Evolutionary conservation across 2,888 invertebrate genomes (phyloP).

Genomic region (Ophion costatus): DNA sequence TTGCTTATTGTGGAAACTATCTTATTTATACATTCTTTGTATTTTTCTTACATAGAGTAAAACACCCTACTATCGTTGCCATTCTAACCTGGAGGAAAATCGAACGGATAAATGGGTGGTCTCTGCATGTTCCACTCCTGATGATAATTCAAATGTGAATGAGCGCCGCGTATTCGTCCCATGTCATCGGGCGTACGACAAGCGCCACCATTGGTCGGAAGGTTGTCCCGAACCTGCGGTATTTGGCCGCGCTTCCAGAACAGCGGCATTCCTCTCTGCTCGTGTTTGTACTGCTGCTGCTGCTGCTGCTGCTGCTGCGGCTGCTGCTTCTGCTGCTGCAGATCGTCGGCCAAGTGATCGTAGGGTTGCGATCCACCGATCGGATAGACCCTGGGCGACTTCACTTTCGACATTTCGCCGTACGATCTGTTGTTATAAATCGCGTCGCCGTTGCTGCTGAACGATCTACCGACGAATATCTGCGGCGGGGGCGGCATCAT

Average conservation of each 20-base stretch:
- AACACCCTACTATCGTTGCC: slow-evolving; percentile 65
- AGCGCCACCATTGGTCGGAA: slow-evolving; percentile 57
- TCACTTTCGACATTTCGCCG: slow-evolving; percentile 76
- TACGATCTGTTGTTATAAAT: slow-evolving; percentile 76
- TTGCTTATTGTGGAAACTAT: too few species aligned
- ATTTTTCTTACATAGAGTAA: too few species aligned
- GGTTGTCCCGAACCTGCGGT: slow-evolving; percentile 75
- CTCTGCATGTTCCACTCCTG: slow-evolving; percentile 73
- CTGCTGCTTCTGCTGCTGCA: slow-evolving; percentile 64
- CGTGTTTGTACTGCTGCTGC: slow-evolving; percentile 69
- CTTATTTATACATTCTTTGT: too few species aligned
- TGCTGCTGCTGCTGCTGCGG: slow-evolving; percentile 59
- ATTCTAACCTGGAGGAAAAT: slow-evolving; percentile 71
- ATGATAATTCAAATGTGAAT: slow-evolving; percentile 74
- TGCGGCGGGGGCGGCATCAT: slow-evolving; percentile 75
- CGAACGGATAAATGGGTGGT: slow-evolving; percentile 70
- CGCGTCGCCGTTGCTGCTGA: slow-evolving; percentile 75
- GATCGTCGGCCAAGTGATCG: slow-evolving; percentile 75
- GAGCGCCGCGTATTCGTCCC: slow-evolving; percentile 78
- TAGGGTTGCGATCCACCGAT: slow-evolving; percentile 72
- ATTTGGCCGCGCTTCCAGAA: slow-evolving; percentile 74
- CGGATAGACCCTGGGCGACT: slow-evolving; percentile 78
- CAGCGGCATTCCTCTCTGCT: slow-evolving; percentile 68
- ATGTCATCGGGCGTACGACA: slow-evolving; percentile 78
- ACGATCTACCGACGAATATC: slow-evolving; percentile 77